Percentiles rank a stretch among this genome's conserved stretches.
phyloP scores from a whole-genome alignment of 2,888 invertebrate genomes.

The Clunio marinus region DNA sequence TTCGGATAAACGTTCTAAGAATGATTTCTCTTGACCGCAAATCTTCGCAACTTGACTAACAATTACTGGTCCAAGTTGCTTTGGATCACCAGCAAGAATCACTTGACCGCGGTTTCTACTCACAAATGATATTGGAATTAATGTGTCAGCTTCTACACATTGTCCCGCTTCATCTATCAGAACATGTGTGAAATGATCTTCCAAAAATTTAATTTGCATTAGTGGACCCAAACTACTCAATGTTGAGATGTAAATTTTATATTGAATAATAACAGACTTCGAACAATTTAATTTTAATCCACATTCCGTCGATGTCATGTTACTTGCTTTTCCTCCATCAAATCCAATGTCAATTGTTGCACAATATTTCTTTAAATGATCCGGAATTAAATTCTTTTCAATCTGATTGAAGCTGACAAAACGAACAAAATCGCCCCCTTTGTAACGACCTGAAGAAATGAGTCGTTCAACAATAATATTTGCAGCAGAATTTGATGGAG shows the following conservation, averaged over 20 bases:
- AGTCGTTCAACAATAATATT: slow-evolving; percentile 78
- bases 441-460: slow-evolving; percentile 56
- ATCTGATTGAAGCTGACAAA: slow-evolving; percentile 65
- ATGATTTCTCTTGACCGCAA: slow-evolving; percentile 69
- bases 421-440: slow-evolving; percentile 72
- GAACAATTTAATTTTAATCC: slow-evolving; percentile 16
- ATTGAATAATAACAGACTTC: slow-evolving; percentile 14
- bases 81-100: slow-evolving; percentile 78
- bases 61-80: slow-evolving; percentile 83
- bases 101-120: slow-evolving; percentile 61
- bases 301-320: neutral
- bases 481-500: slow-evolving; percentile 90
- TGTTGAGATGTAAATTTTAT: slow-evolving; percentile 77
- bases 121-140: slow-evolving; percentile 70
- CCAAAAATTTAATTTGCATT: slow-evolving; percentile 62
- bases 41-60: slow-evolving; percentile 59
- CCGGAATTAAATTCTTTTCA: slow-evolving; percentile 61
- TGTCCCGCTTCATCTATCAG: slow-evolving; percentile 80
- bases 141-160: slow-evolving; percentile 82
- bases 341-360: slow-evolving; percentile 51
- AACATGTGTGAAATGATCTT: slow-evolving; percentile 83
- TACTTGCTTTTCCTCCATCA: slow-evolving; percentile 6
- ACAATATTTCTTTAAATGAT: slow-evolving; percentile 65
- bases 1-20: slow-evolving; percentile 60
- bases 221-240: slow-evolving; percentile 70